Evolutionary conservation across 2,888 invertebrate species (phyloP).

Genomic region (Acrocyrtus sp.): DNA sequence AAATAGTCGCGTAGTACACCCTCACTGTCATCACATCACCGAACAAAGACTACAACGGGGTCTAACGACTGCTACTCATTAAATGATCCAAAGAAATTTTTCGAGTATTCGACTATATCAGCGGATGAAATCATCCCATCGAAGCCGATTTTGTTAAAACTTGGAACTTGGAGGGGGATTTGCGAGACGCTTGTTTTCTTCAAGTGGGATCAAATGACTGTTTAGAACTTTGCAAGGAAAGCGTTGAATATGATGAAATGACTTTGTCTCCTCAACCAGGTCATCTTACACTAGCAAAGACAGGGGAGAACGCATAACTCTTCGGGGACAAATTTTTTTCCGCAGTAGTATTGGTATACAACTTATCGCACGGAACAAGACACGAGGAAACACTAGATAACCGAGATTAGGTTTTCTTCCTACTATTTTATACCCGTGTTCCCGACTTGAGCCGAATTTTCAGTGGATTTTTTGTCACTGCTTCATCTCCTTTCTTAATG

Average conservation of each 20-base stretch:
- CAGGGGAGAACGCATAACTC: conserved; percentile 7
- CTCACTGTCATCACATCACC: conserved; percentile 1
- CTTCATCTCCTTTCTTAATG: conserved; percentile 42
- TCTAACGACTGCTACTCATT: no score
- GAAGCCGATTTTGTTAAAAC: background rate
- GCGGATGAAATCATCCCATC: background rate
- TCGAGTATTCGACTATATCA: no score
- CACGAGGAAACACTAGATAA: background rate
- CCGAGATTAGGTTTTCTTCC: background rate
- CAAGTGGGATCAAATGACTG: background rate
- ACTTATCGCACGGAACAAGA: background rate
- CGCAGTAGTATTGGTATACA: no score
- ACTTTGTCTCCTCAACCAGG: conserved; percentile 16
- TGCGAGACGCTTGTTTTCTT: background rate
- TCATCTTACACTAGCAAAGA: no score
- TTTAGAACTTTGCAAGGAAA: background rate
- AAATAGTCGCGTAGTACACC: background rate
- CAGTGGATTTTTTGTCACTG: background rate
- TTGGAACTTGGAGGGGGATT: background rate
- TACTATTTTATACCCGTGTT: background rate
- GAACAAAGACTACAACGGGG: no score
- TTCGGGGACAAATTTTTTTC: conserved; percentile 29
- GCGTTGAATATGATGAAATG: background rate
- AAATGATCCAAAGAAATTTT: conserved; percentile 20
- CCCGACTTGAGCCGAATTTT: conserved; percentile 35